phyloP scores from a whole-genome alignment of 2,888 invertebrate genomes.

The Ennomos fuscantarius region DNA sequence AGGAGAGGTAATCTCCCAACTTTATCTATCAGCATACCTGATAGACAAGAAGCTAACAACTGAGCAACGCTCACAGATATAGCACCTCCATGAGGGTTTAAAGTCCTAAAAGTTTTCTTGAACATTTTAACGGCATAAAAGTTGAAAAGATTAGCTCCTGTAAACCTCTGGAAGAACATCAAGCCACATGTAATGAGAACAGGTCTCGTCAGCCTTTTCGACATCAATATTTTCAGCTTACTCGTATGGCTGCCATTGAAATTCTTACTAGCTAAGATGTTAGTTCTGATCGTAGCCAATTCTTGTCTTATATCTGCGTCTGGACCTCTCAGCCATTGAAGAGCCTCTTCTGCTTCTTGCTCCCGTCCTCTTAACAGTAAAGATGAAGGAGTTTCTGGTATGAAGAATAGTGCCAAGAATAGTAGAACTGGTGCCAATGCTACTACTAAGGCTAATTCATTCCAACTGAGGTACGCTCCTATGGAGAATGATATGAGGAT shows the following conservation, averaged over 20 bases:
- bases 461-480: conserved; percentile 93
- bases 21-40: conserved; percentile 93
- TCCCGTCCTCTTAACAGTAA: conserved; percentile 90
- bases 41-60: conserved; percentile 91
- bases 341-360: conserved; percentile 89
- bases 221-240: conserved; percentile 68
- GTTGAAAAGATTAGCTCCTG: conserved; percentile 92
- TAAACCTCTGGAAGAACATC: conserved; percentile 95
- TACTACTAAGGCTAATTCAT: conserved; percentile 91
- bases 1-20: conserved; percentile 93
- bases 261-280: conserved; percentile 84
- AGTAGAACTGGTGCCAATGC: conserved; percentile 91
- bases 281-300: conserved; percentile 88
- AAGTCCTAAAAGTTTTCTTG: conserved; percentile 91
- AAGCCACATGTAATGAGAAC: conserved; percentile 92
- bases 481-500: conserved; percentile 92
- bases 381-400: conserved; percentile 96
- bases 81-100: conserved; percentile 93
- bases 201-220: conserved; percentile 86
- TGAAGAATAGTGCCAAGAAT: conserved; percentile 89
- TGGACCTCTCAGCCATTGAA: conserved; percentile 92
- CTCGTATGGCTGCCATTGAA: conserved; percentile 66
- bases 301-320: conserved; percentile 91
- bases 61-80: conserved; percentile 94
- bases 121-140: conserved; percentile 95